Conservation (phyloP, 1,140 invertebrate genomes). For the Pomacea maculata region DNA sequence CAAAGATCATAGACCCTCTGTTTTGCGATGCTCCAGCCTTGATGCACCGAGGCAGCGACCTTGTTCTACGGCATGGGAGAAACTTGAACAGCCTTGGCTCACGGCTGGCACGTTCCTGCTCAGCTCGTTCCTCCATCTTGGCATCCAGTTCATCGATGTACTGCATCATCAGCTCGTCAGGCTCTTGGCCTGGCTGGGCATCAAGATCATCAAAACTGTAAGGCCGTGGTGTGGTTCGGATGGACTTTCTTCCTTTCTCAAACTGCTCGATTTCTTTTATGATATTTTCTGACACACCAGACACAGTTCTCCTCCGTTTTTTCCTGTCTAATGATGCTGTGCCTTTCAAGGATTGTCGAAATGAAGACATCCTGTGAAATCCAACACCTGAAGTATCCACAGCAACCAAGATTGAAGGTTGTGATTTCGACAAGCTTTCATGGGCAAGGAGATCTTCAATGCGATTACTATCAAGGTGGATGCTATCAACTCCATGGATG, state of each 20-base stretch:
- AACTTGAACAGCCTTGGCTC: conserved; percentile 53
- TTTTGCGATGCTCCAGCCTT: conserved; percentile 25
- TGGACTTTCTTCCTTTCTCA: conserved; percentile 42
- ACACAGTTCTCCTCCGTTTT: conserved; percentile 48
- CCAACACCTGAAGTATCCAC: conserved; percentile 56
- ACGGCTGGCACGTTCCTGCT: conserved; percentile 41
- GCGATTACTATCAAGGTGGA: conserved; percentile 32
- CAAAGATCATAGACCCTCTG: conserved; percentile 12
- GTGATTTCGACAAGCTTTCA: conserved; percentile 38
- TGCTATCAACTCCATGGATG: conserved; percentile 40
- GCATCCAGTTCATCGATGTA: conserved; percentile 56
- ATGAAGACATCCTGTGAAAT: conserved; percentile 56
- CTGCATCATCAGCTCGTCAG: conserved; percentile 51
- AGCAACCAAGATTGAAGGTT: conserved; percentile 48
- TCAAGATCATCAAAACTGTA: conserved; percentile 59
- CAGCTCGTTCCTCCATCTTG: conserved; percentile 52
- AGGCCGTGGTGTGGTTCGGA: conserved; percentile 32
- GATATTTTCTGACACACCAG: conserved; percentile 53
- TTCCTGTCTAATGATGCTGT: conserved; percentile 33
- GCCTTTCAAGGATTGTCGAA: conserved; percentile 45
- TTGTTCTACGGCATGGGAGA: conserved; percentile 55
- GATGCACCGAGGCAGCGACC: conserved; percentile 53
- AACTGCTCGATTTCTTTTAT: conserved; percentile 56
- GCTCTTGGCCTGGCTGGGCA: conserved; percentile 31
- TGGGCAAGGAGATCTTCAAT: conserved; percentile 4